phyloP scores from a whole-genome alignment of 1,140 invertebrate genomes.

The Ostrea denselamellosa region DNA sequence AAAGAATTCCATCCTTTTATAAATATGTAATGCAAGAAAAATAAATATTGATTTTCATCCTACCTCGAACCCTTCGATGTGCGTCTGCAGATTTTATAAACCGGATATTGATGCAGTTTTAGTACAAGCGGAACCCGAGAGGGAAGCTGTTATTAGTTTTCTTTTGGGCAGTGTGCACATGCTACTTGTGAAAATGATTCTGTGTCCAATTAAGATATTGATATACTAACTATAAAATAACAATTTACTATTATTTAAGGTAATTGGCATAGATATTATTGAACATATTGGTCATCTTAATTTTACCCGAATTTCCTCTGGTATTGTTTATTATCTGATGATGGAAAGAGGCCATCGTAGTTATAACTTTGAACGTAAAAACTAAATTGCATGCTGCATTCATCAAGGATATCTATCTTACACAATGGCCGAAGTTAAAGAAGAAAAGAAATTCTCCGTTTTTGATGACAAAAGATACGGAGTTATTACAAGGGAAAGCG shows the following conservation, averaged over 20 bases:
- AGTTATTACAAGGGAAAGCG: slow-evolving; percentile 75
- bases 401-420: not conserved
- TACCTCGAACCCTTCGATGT: not conserved
- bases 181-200: not conserved
- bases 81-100: not conserved
- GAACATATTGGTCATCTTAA: too few relatives aligned
- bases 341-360: too few relatives aligned
- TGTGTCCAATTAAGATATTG: not conserved
- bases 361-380: not conserved
- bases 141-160: too few relatives aligned
- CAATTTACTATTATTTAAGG: too few relatives aligned
- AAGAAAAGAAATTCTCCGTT: not conserved
- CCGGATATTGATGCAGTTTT: not conserved
- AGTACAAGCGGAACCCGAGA: not conserved
- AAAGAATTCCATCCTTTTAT: not conserved
- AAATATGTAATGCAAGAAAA: not conserved
- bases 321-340: not conserved
- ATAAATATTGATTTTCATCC: not conserved
- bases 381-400: not conserved
- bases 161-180: too few relatives aligned
- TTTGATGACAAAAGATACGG: slow-evolving; percentile 75
- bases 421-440: not conserved
- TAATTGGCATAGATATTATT: too few relatives aligned
- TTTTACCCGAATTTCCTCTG: slow-evolving; percentile 2
- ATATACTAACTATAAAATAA: too few relatives aligned